Conservation (phyloP, 2,797 vertebrate species). For the Borostomias antarcticus region DNA sequence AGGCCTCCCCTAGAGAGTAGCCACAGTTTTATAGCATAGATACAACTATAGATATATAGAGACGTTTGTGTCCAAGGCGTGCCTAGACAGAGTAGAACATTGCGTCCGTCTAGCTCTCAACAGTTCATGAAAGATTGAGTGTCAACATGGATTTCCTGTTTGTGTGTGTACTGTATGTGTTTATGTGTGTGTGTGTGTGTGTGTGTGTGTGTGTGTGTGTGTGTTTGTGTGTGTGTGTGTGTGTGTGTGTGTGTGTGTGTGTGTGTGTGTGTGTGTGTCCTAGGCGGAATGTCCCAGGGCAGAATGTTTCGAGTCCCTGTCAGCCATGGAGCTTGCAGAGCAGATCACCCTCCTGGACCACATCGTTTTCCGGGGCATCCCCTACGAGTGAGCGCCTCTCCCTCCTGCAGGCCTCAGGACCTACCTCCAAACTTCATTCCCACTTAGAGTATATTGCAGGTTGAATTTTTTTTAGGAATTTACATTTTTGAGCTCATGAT, state of each 20-base stretch:
- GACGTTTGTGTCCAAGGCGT: background rate
- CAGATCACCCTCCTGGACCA: conserved; percentile 96
- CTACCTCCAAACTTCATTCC: too few species aligned
- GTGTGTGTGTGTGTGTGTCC: conserved; percentile 17
- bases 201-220: background rate
- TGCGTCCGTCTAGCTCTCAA: background rate
- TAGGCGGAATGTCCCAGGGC: conserved; percentile 84
- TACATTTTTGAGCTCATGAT: too few species aligned
- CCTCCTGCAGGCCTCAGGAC: background rate
- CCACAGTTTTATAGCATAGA: background rate
- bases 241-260: background rate
- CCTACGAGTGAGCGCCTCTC: conserved; percentile 87
- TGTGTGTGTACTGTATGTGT: background rate
- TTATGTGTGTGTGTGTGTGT: background rate
- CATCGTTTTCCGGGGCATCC: conserved; percentile 91
- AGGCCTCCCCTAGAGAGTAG: background rate
- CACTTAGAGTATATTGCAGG: too few species aligned
- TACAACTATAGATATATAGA: background rate
- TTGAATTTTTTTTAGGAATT: too few species aligned
- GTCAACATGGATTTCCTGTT: background rate
- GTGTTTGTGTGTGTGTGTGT: background rate
- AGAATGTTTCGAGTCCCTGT: conserved; percentile 90
- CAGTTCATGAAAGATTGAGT: background rate
- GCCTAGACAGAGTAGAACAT: background rate
- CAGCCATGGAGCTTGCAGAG: conserved; percentile 94